Evolutionary conservation across 2,113 vertebrate species (phyloP).

Genomic region (Entelurus aequoreus): DNA sequence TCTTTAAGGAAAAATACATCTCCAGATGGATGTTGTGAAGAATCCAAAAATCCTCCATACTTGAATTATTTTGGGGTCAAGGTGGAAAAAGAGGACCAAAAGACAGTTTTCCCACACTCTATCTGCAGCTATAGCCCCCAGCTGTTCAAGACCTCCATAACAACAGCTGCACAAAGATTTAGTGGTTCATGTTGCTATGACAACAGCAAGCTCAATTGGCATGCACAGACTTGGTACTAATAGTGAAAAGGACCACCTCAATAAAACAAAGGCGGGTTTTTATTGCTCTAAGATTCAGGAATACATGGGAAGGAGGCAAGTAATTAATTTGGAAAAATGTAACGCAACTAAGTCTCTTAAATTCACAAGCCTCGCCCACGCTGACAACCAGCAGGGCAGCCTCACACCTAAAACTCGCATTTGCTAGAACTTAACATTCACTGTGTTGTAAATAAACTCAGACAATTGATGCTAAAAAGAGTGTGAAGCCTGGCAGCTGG

Average conservation of each 20-base stretch:
- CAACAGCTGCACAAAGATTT: slow-evolving; percentile 76
- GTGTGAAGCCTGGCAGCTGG: slow-evolving; percentile 43
- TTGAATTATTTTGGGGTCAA: slow-evolving; percentile 55
- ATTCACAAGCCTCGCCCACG: slow-evolving; percentile 36
- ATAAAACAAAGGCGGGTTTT: slow-evolving; percentile 58
- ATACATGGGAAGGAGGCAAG: slow-evolving; percentile 52
- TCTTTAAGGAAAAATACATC: slow-evolving; percentile 5
- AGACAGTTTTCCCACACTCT: slow-evolving; percentile 72
- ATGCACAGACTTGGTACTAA: slow-evolving; percentile 65
- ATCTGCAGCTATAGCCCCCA: slow-evolving; percentile 69
- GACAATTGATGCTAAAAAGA: slow-evolving; percentile 53
- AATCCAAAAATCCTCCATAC: slow-evolving; percentile 43
- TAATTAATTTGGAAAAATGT: slow-evolving; percentile 58
- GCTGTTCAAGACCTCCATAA: slow-evolving; percentile 75
- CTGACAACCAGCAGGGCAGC: slow-evolving; percentile 30
- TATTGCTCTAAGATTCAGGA: slow-evolving; percentile 44
- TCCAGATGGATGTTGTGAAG: slow-evolving; percentile 55
- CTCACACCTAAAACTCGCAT: slow-evolving; percentile 31
- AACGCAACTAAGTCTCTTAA: slow-evolving; percentile 31
- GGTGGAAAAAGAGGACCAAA: slow-evolving; percentile 59
- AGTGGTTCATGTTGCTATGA: slow-evolving; percentile 75
- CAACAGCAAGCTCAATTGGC: slow-evolving; percentile 72
- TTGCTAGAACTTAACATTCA: slow-evolving; percentile 22
- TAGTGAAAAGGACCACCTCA: slow-evolving; percentile 69
- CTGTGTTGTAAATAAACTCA: slow-evolving; percentile 1